Base-by-base conservation (phyloP, 2,113 vertebrate genomes). In the Vulpes lagopus region DNA sequence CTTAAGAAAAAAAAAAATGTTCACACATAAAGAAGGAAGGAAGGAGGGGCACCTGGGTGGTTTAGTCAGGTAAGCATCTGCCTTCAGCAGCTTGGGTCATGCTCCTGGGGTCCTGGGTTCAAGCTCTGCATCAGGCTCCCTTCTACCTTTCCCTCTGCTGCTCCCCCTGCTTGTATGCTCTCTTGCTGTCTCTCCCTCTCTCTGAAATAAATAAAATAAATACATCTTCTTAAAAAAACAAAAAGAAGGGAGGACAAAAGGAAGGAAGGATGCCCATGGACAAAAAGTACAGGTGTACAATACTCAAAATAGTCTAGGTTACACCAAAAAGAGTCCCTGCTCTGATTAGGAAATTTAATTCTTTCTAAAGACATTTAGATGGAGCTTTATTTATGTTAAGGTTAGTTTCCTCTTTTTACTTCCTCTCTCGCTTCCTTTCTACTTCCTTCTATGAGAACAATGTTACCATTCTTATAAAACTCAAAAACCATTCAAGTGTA, bases 371-470 rank as follows among this genome's bases (percentile, higher is more conserved):
- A 49, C 55, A 95, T 67, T 83, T 76, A 89, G 55, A 84, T 83
- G 15, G 19, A 79, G 73, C 57, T 71, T 91, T n/a, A 89, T 91
- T 94, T 92, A 67, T 74, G n/a, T 65, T 79, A 97, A 87, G 10
- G 35, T 57, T 71, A 85, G 71, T n/a, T 97, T 96, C 60, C 81
- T 78, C 19, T 32, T 95, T 93, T 94, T 69, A 88, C 89, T 96
- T 96, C 94, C 91, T 95, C 91, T 96, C 49, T 94, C 32, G 17
- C 89, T 92, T 95, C 74, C 80, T 94, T 95, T 79, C n/a, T 81
- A 94, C 43, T 73, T 91, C 60, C 81, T 84, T 91, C 57, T 86
- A 59, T 0, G 19, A 3, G 9, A 84, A 64, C 78, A 96, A 94
- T 23, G 88, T 94, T 71, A 96, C 59, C 38, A 86, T 85, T 96